Evolutionary conservation across 1,140 invertebrate species (phyloP), one percentile per base, ranked within the genome.

Genomic region (Coelopa frigida): DNA sequence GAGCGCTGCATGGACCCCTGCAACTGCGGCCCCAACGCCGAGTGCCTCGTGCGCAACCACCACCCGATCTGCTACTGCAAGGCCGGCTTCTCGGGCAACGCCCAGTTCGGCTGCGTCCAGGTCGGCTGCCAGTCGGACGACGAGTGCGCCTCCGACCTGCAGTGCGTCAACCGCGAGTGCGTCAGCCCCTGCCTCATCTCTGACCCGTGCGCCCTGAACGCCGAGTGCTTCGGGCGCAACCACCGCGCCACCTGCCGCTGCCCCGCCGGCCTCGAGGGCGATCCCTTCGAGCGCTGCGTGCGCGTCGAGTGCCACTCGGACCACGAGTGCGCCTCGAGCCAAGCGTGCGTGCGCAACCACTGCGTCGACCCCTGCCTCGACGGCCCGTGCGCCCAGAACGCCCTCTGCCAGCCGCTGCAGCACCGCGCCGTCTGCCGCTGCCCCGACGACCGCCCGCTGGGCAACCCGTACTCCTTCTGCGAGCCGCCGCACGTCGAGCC

Each of bases 141-240:
- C 41, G 87, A 92, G 62, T 94, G 90, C 59, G 61, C 75, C 15
- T 73, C 80, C 44, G 80, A 82, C 27, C 81, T 88, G 54, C 82
- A 83, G 43, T 94, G 90, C 53, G 81, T 87, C 55, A 89, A 90
- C 55, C 79, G 80, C 0, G 83, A 86, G 55, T 89, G 87, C 51
- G 70, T 89, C 5, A 87, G 80, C 66, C 85, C 85, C 17, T 91
- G 88, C 55, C 70, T 88, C 2, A 56, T 89, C 4, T 78, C 79
- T 46, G 82, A 86, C 61, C 82, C 84, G 1, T 93, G 89, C 58
- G 83, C 85, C 0, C 75, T 83, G 22, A 89, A 85, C 53, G 88
- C 87, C 0, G 81, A 88, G 64, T 93, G 89, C 57, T 85, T 78
- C 45, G 86, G 85, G 4, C 75, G 79, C 18, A 80, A 82, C 54